These are phyloP conservation scores for Salvelinus fontinalis DNA, from an alignment of 2,113 vertebrate species.

Conservation along the genomic window DNA sequence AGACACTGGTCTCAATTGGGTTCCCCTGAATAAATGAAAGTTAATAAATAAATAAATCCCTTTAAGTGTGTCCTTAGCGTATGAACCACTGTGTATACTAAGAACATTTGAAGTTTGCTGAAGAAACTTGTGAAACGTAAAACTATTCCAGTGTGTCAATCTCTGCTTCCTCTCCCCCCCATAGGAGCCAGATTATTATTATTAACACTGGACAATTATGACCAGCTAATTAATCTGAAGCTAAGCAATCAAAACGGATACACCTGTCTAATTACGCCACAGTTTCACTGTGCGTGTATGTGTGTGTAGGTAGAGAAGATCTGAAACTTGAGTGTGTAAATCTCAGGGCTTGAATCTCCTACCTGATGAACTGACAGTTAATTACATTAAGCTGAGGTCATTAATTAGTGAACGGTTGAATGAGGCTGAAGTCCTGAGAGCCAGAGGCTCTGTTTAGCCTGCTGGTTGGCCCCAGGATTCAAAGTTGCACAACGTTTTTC, in stretches of 20 bases:
- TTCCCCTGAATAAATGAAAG: too few species aligned
- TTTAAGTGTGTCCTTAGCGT: not conserved
- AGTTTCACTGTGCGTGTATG: slow-evolving; percentile 30
- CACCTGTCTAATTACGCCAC: slow-evolving; percentile 72
- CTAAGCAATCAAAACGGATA: slow-evolving; percentile 65
- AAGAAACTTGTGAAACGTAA: not conserved
- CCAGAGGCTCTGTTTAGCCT: slow-evolving; percentile 11
- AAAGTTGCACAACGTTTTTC: slow-evolving; percentile 32
- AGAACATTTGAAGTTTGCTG: not conserved
- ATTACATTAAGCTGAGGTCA: slow-evolving; percentile 45
- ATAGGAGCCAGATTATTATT: slow-evolving; percentile 29
- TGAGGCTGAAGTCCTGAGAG: slow-evolving; percentile 30
- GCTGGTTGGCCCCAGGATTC: slow-evolving; percentile 7
- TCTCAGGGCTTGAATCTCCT: slow-evolving; percentile 53
- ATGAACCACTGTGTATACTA: too few species aligned
- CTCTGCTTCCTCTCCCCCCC: not conserved
- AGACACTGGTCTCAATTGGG: too few species aligned
- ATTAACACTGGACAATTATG: slow-evolving; percentile 62
- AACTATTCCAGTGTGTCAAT: not conserved
- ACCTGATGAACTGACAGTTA: slow-evolving; percentile 66
- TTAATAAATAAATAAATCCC: too few species aligned
- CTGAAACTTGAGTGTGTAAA: slow-evolving; percentile 60
- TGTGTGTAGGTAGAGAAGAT: slow-evolving; percentile 36
- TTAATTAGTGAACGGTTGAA: slow-evolving; percentile 47
- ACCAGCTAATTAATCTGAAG: slow-evolving; percentile 62